Base-by-base conservation (phyloP, 2,113 vertebrate genomes). In the Helogale parvula region DNA sequence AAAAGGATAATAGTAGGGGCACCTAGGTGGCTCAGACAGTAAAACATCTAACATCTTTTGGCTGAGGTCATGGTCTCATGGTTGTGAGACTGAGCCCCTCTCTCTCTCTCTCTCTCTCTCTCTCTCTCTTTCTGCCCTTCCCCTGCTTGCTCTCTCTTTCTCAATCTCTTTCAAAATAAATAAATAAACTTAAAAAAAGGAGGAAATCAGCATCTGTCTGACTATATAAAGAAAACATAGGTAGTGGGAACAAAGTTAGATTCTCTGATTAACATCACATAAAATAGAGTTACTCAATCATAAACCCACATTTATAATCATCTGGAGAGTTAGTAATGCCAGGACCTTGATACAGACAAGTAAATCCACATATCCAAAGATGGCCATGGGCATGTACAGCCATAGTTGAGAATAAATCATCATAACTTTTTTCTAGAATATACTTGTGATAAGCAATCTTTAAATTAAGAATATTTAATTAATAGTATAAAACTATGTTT, bases 141-240 rank as follows among this genome's bases (percentile, higher is more conserved):
- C 21, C 21, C 21, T 60, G 57, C 21, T 60, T 19, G 21, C 57
- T 60, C 19, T 60, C 21, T 60, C 57, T 60, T 54, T 41, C 45
- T 47, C 50, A 52, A 52, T 52, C 50, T 57, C 54, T 60, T 60
- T 25, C 21, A 21, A 60, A 19, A 60, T 23, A 60, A 60, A 60
- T 60, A 60, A 60, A 60, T 60, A 23, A 60, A 60, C 21, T 57
- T 21, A 60, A 60, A 60, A 60, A 94, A 97, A 97, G 77, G 7
- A 76, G 10, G 8, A 45, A 90, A 85, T 60, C 38, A 66, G 57
- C 21, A 68, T 45, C 45, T 96, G 33, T 69, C 25, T 96, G 33
- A 97, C 93, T 90, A 93, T 88, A 92, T 88, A 93, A 85, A 90
- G 23, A 95, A 96, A 93, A 90, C 92, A 1, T 41, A 90, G 38